Base-by-base conservation (phyloP, 2,888 invertebrate species). In the Oeneis ivallda region DNA sequence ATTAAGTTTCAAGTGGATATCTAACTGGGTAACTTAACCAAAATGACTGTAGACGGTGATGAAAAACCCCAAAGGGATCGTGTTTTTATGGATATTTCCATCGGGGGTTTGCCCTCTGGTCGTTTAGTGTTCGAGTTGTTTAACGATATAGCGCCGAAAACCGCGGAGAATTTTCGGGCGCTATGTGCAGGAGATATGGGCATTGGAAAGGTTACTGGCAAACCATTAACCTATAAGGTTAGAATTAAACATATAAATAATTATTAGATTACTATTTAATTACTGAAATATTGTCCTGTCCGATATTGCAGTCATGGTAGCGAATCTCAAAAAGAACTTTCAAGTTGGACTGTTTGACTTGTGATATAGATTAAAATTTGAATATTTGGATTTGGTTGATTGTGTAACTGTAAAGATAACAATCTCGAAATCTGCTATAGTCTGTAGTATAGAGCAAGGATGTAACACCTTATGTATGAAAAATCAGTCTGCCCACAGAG, bases 171-270 rank as follows among this genome's bases (percentile, higher is more conserved):
- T 85, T 99, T 99, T 84, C 94, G 98, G 60, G 94, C 96, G 0
- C 87, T 99, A 19, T 99, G 99, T 81, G 96, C 98, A 13, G 98
- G 98, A 5, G 98, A 99, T 80, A 95, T 95, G 80, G 99, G 98
- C 6, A 78, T 95, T 8, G 98, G 98, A 11, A 94, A 95, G 78
- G 94, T 93, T 13, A 96, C 96, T 0, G 94, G 94, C 61, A 98
- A 98, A 85, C 94, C 95, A 1, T 92, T 99, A 63, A 96, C 97
- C 80, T 99, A 98, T 83, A 97, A 97, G 92, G 96, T 95, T 73
- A 89, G 77, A 69, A 50, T 52, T 60, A 4, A 37, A 7, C 9
- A 7, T 37, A 7, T 8, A 17, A 17, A 9, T 47, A 17, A 17
- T 47, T n/a, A n/a, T n/a, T 47, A 37, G 37, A 8, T 37, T 37